Conservation (phyloP, 2,888 invertebrate species). For the Bedellia somnulentella region DNA sequence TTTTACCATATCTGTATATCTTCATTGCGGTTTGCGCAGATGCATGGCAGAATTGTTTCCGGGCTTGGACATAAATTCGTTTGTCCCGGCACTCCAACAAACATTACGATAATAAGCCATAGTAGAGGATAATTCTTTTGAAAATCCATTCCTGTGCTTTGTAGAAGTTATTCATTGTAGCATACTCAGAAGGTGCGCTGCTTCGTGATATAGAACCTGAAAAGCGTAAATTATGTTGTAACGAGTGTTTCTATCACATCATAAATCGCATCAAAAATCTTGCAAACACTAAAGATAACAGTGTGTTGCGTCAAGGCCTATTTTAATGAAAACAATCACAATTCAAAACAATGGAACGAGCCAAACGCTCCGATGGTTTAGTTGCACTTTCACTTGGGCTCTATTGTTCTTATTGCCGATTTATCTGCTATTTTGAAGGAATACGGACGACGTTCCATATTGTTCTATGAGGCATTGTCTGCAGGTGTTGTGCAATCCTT, state of each 20-base stretch:
- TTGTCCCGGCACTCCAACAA: slow-evolving; percentile 19
- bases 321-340: slow-evolving; percentile 42
- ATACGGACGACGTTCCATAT: slow-evolving; percentile 16
- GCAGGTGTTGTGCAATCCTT: slow-evolving; percentile 25
- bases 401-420: slow-evolving; percentile 44
- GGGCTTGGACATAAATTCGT: slow-evolving; percentile 68
- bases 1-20: slow-evolving; percentile 84
- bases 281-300: slow-evolving; percentile 15
- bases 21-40: slow-evolving; percentile 75
- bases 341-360: slow-evolving; percentile 38
- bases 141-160: slow-evolving; percentile 39
- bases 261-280: slow-evolving; percentile 6
- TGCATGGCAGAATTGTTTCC: slow-evolving; percentile 78
- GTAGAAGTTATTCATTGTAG: slow-evolving; percentile 40
- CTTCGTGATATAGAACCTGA: slow-evolving; percentile 9
- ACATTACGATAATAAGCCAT: slow-evolving; percentile 27
- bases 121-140: slow-evolving; percentile 26
- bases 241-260: no score
- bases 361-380: slow-evolving; percentile 35
- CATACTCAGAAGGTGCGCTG: slow-evolving; percentile 17
- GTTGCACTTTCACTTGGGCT: slow-evolving; percentile 46
- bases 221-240: slow-evolving; percentile 2
- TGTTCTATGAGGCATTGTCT: slow-evolving; percentile 27
- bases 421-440: slow-evolving; percentile 24
- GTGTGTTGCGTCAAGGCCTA: slow-evolving; percentile 44